phyloP scores from a whole-genome alignment of 2,797 vertebrate species.

The Poecilia wingei region DNA sequence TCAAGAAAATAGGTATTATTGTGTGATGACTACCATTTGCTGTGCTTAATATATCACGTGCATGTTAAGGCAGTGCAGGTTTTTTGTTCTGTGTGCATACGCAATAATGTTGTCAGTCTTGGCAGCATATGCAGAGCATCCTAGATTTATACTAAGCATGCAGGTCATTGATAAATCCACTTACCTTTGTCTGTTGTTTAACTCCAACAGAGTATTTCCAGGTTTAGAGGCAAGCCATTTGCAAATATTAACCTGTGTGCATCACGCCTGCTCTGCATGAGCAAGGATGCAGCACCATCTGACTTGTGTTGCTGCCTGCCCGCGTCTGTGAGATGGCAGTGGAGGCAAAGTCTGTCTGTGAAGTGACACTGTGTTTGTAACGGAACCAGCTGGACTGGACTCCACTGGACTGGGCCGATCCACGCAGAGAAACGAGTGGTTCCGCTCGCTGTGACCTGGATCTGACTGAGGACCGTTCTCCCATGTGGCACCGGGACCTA shows the following conservation, averaged over 20 bases:
- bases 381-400: constrained; percentile 48
- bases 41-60: neutral
- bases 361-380: constrained; percentile 52
- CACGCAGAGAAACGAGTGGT: constrained; percentile 52
- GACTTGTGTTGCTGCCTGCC: constrained; percentile 21
- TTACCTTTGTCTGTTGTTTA: constrained; percentile 66
- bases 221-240: constrained; percentile 46
- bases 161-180: constrained; percentile 40
- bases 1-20: neutral
- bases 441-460: constrained; percentile 77
- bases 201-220: constrained; percentile 38
- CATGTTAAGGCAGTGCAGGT: neutral
- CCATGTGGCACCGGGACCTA: constrained; percentile 85
- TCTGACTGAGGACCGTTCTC: constrained; percentile 79
- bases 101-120: neutral
- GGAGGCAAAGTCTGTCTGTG: constrained; percentile 51
- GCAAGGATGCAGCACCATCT: constrained; percentile 66
- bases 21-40: neutral
- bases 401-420: constrained; percentile 54
- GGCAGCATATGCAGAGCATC: neutral
- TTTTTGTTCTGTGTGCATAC: neutral
- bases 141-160: constrained; percentile 22
- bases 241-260: constrained; percentile 57
- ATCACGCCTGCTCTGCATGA: constrained; percentile 36
- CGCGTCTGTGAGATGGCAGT: constrained; percentile 36